Evolutionary conservation across 2,888 invertebrate genomes (phyloP).

Genomic region (Leptopilina drosophilae): DNA sequence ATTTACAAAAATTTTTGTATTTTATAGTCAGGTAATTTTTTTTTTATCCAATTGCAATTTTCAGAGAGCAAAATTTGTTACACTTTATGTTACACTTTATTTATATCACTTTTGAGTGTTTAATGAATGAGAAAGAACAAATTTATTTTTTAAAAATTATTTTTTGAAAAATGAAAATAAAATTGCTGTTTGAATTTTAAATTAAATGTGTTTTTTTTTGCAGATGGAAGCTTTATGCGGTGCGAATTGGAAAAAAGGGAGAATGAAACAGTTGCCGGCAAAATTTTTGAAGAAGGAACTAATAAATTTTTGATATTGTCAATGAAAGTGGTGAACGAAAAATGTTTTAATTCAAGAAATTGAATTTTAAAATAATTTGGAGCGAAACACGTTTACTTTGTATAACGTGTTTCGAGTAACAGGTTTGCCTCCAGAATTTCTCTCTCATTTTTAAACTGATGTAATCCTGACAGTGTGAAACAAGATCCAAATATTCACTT

Average conservation of each 20-base stretch:
- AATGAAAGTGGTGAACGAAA: background rate
- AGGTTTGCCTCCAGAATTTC: slow-evolving; percentile 23
- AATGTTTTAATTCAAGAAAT: slow-evolving; percentile 7
- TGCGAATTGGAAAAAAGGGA: no score
- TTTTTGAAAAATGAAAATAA: no score
- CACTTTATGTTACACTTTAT: no score
- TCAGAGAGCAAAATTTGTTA: no score
- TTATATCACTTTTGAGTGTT: no score
- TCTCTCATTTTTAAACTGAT: slow-evolving; percentile 15
- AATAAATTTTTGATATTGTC: background rate
- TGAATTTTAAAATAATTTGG: background rate
- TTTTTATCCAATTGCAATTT: no score
- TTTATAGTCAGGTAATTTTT: background rate
- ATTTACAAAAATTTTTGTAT: background rate
- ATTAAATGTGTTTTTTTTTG: no score
- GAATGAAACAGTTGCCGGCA: no score
- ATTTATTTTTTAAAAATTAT: no score
- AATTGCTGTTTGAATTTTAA: no score
- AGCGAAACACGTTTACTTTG: background rate
- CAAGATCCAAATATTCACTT: slow-evolving; percentile 4
- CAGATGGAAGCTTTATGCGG: no score
- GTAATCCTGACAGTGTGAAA: slow-evolving; percentile 11
- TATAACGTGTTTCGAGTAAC: slow-evolving; percentile 19
- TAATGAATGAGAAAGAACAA: no score
- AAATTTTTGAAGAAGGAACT: background rate